phyloP scores from a whole-genome alignment of 1,140 invertebrate genomes.

The Gryllus bimaculatus region DNA sequence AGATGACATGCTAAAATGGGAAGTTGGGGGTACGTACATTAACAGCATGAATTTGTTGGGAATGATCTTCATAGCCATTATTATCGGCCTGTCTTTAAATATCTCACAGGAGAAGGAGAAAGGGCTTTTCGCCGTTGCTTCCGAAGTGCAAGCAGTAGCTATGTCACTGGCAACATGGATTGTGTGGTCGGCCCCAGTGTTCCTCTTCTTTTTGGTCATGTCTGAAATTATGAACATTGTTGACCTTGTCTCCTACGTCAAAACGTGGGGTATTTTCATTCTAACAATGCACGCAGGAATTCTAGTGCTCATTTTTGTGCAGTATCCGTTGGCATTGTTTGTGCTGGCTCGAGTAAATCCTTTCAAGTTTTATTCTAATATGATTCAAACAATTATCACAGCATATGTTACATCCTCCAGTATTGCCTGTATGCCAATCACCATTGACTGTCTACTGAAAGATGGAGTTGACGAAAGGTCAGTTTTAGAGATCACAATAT shows the following conservation, averaged over 20 bases:
- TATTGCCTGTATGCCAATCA: neutral
- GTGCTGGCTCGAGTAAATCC: neutral
- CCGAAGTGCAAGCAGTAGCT: neutral
- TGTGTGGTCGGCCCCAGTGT: neutral
- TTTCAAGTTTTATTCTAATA: neutral
- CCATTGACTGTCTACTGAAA: neutral
- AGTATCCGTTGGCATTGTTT: neutral
- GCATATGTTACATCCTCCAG: neutral
- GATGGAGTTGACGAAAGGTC: neutral
- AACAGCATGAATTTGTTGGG: neutral
- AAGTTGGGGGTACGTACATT: neutral
- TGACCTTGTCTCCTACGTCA: neutral
- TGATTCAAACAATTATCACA: neutral
- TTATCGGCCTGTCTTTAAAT: neutral
- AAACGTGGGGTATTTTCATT: neutral
- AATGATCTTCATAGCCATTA: neutral
- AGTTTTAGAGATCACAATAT: neutral
- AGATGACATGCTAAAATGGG: neutral
- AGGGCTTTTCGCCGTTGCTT: neutral
- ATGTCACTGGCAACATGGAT: neutral
- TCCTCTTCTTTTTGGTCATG: neutral
- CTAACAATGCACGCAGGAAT: neutral
- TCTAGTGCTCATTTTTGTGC: neutral
- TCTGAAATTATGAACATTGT: neutral
- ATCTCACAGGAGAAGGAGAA: neutral